Conservation (phyloP, 2,888 invertebrate genomes). For the Drosophila bunnanda region DNA sequence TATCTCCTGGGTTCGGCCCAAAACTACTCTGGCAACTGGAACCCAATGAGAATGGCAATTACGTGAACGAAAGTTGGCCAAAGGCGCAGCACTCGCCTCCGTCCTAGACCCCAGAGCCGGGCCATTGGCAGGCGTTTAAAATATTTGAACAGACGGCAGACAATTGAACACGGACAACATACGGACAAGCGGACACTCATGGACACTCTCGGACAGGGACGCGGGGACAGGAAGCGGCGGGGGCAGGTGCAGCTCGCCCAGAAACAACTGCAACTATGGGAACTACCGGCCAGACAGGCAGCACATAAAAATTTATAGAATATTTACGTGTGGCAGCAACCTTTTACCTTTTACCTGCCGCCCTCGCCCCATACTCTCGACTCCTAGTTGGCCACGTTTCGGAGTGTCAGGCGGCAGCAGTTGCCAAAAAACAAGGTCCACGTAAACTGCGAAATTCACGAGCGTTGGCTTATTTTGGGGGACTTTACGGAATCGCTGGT, state of each 20-base stretch:
- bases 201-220: conserved; percentile 37
- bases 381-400: conserved; percentile 36
- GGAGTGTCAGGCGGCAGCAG: conserved; percentile 4
- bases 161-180: conserved; percentile 61
- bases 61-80: conserved; percentile 54
- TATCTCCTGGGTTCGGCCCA: conserved; percentile 2
- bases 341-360: conserved; percentile 40
- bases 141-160: conserved; percentile 73
- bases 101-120: not conserved
- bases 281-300: conserved; percentile 38
- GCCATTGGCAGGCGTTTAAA: conserved; percentile 68
- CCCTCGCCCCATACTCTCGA: conserved; percentile 6
- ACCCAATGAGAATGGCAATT: conserved; percentile 52
- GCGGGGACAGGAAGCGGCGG: conserved; percentile 15
- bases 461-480: conserved; percentile 18
- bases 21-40: conserved; percentile 43
- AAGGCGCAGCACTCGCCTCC: conserved; percentile 19
- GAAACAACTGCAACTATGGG: conserved; percentile 17
- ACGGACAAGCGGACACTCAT: conserved; percentile 54
- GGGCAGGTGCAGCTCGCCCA: conserved; percentile 30
- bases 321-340: conserved; percentile 71
- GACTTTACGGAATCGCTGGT: not conserved
- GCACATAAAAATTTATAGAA: conserved; percentile 75
- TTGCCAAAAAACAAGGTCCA: conserved; percentile 24
- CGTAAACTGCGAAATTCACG: conserved; percentile 20